Evolutionary conservation across 2,797 vertebrate genomes (phyloP).

Genomic region (Rhodeus uyekii): DNA sequence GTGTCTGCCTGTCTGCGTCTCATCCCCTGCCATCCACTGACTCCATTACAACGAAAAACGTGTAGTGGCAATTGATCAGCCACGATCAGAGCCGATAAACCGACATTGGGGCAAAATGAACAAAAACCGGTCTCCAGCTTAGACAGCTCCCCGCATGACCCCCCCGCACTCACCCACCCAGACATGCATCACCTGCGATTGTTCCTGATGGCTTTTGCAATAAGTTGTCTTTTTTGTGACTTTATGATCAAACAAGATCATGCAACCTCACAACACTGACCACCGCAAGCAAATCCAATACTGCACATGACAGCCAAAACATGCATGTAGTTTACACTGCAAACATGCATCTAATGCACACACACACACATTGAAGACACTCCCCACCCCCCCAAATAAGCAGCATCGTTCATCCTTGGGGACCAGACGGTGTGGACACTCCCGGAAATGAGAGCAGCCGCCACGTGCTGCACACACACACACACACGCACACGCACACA

Average conservation of each 20-base stretch:
- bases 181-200: conserved; percentile 45
- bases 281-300: conserved; percentile 57
- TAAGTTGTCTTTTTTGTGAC: conserved; percentile 66
- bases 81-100: background rate
- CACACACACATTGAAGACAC: conserved; percentile 61
- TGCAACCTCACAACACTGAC: conserved; percentile 48
- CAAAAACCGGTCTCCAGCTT: background rate
- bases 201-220: conserved; percentile 46
- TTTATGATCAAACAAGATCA: conserved; percentile 31
- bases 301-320: conserved; percentile 57
- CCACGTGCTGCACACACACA: conserved; percentile 57
- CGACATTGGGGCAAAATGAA: background rate
- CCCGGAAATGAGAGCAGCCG: conserved; percentile 90
- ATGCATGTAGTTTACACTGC: conserved; percentile 63
- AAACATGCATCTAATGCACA: conserved; percentile 61
- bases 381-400: conserved; percentile 79
- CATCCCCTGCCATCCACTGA: conserved; percentile 41
- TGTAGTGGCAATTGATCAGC: conserved; percentile 15
- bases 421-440: conserved; percentile 86
- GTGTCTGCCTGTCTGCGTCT: conserved; percentile 33
- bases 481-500: conserved; percentile 53
- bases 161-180: conserved; percentile 46
- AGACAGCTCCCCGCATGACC: background rate
- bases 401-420: conserved; percentile 79
- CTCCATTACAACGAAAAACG: conserved; percentile 36